phyloP scores from a whole-genome alignment of 2,888 invertebrate species.

The Drosophila nr. fundita region DNA sequence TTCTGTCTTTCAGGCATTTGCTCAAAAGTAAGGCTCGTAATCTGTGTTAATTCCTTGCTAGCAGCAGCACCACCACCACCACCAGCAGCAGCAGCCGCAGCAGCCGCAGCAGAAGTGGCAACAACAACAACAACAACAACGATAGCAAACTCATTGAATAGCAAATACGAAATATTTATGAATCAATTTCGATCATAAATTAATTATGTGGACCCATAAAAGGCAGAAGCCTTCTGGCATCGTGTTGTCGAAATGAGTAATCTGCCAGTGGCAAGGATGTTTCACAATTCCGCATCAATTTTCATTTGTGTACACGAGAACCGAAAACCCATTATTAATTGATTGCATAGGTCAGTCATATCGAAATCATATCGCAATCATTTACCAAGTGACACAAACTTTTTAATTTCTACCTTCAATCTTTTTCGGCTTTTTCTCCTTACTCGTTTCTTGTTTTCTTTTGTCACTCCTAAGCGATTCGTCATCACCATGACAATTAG shows the following conservation, averaged over 20 bases:
- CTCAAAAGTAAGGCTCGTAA: conserved; percentile 11
- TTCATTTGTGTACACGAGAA: conserved; percentile 8
- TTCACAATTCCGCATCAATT: conserved; percentile 9
- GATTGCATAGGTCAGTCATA: conserved; percentile 6
- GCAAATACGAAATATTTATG: conserved; percentile 61
- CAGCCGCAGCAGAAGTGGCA: background rate
- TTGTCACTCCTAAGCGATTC: conserved; percentile 1
- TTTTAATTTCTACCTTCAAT: conserved; percentile 2
- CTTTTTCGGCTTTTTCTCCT: background rate
- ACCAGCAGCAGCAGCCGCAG: background rate
- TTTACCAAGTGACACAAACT: conserved; percentile 2
- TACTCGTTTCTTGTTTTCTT: background rate
- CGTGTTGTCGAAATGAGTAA: conserved; percentile 26
- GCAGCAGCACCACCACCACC: background rate
- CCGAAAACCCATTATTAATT: conserved; percentile 3
- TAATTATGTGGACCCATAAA: conserved; percentile 44
- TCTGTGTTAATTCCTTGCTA: conserved; percentile 11
- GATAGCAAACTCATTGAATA: conserved; percentile 7
- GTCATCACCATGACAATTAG: conserved; percentile 4
- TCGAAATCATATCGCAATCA: conserved; percentile 3
- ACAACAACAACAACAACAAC: background rate
- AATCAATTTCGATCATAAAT: conserved; percentile 59
- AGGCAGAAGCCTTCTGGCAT: background rate
- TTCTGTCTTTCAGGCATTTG: background rate
- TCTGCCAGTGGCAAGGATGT: conserved; percentile 6